A percentile compares a stretch with the other conserved stretches of the same genome.
Conservation (phyloP, 2,888 invertebrate genomes). For the Chrysomela aeneicollis region DNA sequence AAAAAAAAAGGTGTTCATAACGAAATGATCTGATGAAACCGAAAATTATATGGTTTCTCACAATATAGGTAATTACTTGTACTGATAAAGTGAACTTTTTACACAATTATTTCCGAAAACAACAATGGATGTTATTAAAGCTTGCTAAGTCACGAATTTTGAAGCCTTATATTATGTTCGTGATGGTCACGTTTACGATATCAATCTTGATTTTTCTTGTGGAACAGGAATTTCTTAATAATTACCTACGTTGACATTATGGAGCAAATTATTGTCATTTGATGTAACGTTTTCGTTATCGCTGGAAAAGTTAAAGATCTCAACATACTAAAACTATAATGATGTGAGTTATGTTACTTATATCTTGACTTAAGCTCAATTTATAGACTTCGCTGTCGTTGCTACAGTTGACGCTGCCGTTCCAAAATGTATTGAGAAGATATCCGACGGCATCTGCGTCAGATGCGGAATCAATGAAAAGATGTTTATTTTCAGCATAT, state of each 20-base stretch:
- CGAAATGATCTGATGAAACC: background rate
- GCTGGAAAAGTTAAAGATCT: too few relatives aligned
- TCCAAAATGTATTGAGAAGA: too few relatives aligned
- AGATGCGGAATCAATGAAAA: too few relatives aligned
- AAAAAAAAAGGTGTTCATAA: background rate
- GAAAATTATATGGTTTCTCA: constrained; percentile 1
- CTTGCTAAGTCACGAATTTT: background rate
- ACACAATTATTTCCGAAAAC: background rate
- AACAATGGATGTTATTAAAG: background rate
- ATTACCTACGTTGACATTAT: background rate
- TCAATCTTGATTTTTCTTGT: background rate
- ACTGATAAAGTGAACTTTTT: background rate
- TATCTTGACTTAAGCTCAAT: too few relatives aligned
- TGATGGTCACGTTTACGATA: background rate
- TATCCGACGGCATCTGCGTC: too few relatives aligned
- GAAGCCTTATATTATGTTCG: background rate
- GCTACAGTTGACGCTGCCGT: too few relatives aligned
- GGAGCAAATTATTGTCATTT: background rate
- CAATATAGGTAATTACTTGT: background rate
- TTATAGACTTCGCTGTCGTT: too few relatives aligned
- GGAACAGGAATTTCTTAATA: background rate
- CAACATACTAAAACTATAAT: too few relatives aligned
- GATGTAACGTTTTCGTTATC: too few relatives aligned
- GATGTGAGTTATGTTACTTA: too few relatives aligned
- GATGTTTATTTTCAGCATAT: too few relatives aligned